Base-by-base conservation (phyloP, 2,888 invertebrate genomes). In the Dermolepida albohirtum region DNA sequence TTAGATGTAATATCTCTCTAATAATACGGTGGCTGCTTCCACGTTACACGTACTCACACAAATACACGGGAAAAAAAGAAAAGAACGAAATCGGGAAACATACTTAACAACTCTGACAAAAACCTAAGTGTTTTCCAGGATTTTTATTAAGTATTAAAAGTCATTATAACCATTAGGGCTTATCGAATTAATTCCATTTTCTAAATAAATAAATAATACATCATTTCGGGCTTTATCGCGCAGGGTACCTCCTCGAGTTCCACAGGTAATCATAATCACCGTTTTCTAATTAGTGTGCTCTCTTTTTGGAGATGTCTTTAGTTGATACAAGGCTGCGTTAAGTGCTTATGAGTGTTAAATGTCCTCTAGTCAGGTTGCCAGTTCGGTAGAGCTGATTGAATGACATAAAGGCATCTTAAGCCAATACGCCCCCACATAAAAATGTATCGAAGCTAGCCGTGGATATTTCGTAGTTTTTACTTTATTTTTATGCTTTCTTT, bases 291-390 rank as follows among this genome's bases (percentile, higher is more conserved):
- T 47, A 47, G 47, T 8, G 47, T 10, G 34, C 34, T 34, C 47
- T 47, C 17, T 16, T 47, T 47, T 8, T 17, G 8, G 17, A 47
- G 47, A 47, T 47, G 47, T 47, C 17, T 47, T 47, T 8, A 47
- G 47, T 8, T 17, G 16, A 17, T 16, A 47, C 14, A 47, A 47
- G 47, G 16, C 12, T 47, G 4, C 12, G n/a, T 47, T 47, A 47
- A 47, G 47, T 47, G 47, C 47, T 47, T 47, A 47, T 47, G 47
- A 47, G 47, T 47, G 47, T 47, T 47, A 47, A 17, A 47, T 10
- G 47, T 47, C 47, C 47, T 5, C 6, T 10, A 7, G 34, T 34
- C 10, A 7, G 34, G 34, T 34, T 34, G 34, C 34, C 34, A 34
- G 34, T 6, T 34, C 34, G 34, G 34, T 34, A 10, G 6, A 34